Conservation (phyloP, 2,113 vertebrate species). For the Himantopus leucocephalus region DNA sequence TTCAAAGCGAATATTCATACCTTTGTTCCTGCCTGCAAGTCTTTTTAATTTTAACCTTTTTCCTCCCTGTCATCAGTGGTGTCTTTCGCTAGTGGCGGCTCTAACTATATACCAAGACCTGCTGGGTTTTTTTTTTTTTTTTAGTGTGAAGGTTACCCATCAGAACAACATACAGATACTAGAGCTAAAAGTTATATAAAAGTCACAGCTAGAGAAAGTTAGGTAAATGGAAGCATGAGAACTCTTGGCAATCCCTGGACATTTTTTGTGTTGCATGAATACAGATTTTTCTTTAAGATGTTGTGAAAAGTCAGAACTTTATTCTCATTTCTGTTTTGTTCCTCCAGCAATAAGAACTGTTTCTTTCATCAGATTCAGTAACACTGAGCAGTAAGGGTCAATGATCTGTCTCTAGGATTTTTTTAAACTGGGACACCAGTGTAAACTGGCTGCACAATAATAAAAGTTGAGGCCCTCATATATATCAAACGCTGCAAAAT, state of each 20-base stretch:
- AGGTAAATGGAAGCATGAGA: neutral
- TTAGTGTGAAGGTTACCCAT: neutral
- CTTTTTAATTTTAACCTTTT: neutral
- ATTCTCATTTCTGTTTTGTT: neutral
- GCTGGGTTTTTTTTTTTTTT: fast-evolving
- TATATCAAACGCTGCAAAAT: neutral
- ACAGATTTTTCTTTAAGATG: neutral
- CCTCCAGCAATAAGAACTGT: neutral
- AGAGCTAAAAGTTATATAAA: neutral
- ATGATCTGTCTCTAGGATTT: neutral
- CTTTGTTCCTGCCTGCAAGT: constrained; percentile 7
- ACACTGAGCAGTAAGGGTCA: neutral
- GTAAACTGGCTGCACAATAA: neutral
- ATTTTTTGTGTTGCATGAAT: neutral
- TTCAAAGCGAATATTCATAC: constrained; percentile 40
- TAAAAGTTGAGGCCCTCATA: neutral
- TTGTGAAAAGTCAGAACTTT: neutral
- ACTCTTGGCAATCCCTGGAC: neutral
- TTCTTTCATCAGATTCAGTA: neutral
- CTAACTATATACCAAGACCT: neutral
- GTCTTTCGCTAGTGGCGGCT: neutral
- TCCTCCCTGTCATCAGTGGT: neutral
- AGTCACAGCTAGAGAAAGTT: neutral
- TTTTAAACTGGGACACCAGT: neutral
- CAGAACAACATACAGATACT: neutral